A percentile compares a stretch with the other conserved stretches of the same genome.
These are phyloP conservation scores for Eufriesea mexicana DNA, from an alignment of 1,140 invertebrate genomes.

Conservation along the genomic window DNA sequence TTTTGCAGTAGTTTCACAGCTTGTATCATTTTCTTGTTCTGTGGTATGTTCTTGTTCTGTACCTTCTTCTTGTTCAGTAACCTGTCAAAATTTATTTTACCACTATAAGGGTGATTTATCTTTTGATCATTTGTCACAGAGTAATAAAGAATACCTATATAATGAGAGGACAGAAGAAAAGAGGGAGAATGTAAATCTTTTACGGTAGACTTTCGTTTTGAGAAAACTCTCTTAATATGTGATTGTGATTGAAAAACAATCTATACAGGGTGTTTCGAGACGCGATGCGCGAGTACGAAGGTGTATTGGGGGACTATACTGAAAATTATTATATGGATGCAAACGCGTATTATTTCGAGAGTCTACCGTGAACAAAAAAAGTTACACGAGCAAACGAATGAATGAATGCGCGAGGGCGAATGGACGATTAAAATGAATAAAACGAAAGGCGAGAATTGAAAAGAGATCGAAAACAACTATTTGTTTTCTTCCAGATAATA, in stretches of 20 bases:
- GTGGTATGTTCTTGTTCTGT: constrained; percentile 67
- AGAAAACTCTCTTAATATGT: background rate
- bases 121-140: background rate
- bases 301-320: background rate
- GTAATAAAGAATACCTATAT: background rate
- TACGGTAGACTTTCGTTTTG: background rate
- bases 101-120: background rate
- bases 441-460: background rate
- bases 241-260: background rate
- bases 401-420: background rate
- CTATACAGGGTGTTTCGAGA: background rate
- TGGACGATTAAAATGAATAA: background rate
- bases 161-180: constrained; percentile 9
- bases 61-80: constrained; percentile 32
- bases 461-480: background rate
- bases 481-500: background rate
- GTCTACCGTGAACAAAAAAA: constrained; percentile 7
- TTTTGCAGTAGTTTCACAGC: constrained; percentile 76
- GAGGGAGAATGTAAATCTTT: background rate
- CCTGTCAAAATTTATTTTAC: background rate
- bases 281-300: background rate
- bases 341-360: background rate
- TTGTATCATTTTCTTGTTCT: constrained; percentile 75
- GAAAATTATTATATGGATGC: background rate
- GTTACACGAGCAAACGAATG: background rate